Conservation (phyloP, 2,113 vertebrate species). For the Excalfactoria chinensis region DNA sequence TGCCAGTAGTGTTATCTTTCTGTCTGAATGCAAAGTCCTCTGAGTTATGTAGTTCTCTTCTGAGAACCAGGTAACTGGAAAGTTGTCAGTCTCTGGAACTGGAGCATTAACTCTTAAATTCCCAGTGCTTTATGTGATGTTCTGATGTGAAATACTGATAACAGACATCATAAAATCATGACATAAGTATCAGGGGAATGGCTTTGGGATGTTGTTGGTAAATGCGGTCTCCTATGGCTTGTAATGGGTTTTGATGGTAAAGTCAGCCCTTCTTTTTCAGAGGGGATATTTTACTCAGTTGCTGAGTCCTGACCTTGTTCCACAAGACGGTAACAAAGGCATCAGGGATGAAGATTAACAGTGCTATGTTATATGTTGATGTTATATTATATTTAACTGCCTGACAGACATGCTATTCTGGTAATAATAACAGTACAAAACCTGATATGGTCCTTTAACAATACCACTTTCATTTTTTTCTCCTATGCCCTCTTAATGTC, state of each 20-base stretch:
- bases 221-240: not conserved
- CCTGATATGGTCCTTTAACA: not conserved
- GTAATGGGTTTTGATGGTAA: not conserved
- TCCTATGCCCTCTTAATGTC: not conserved
- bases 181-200: not conserved
- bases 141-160: too few species aligned
- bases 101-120: too few species aligned
- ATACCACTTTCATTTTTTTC: fast-evolving
- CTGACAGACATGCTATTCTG: not conserved
- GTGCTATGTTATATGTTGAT: not conserved
- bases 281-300: not conserved
- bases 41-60: too few species aligned
- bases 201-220: not conserved
- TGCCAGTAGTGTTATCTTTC: too few species aligned
- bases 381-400: not conserved
- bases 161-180: too few species aligned
- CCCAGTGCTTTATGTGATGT: too few species aligned
- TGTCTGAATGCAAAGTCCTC: too few species aligned
- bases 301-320: not conserved
- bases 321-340: not conserved
- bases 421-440: not conserved
- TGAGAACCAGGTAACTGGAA: too few species aligned
- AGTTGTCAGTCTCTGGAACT: too few species aligned
- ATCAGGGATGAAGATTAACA: not conserved
- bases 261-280: not conserved